Evolutionary conservation across 2,888 invertebrate species (phyloP).

Genomic region (Leucoma salicis): DNA sequence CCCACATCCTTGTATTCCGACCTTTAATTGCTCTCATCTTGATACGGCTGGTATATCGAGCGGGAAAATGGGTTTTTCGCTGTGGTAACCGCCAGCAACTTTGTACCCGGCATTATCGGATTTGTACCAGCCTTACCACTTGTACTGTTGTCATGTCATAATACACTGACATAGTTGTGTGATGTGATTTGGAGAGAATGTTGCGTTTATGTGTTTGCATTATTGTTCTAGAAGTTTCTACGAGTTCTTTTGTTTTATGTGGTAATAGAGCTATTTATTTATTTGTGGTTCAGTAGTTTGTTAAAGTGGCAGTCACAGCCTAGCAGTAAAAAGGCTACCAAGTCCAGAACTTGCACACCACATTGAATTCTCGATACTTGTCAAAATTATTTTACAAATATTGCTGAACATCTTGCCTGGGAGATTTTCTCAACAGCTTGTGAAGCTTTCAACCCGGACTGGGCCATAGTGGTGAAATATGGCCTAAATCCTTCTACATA

Average conservation of each 20-base stretch:
- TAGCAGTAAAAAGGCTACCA: too few species aligned
- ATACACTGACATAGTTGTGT: conserved; percentile 20
- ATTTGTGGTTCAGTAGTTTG: too few species aligned
- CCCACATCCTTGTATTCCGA: conserved; percentile 42
- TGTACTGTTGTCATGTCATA: conserved; percentile 20
- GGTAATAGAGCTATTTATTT: background rate
- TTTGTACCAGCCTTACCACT: conserved; percentile 47
- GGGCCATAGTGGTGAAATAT: too few species aligned
- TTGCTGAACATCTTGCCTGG: too few species aligned
- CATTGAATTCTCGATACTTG: too few species aligned
- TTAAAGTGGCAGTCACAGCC: too few species aligned
- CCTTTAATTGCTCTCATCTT: conserved; percentile 82
- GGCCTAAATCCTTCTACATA: too few species aligned
- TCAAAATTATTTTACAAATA: too few species aligned
- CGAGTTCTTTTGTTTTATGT: background rate
- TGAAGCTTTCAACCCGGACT: too few species aligned
- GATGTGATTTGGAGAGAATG: conserved; percentile 10
- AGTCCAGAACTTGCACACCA: too few species aligned
- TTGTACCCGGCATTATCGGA: conserved; percentile 75
- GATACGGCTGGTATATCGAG: conserved; percentile 81
- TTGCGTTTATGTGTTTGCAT: background rate
- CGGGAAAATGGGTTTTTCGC: conserved; percentile 80
- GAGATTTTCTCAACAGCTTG: too few species aligned
- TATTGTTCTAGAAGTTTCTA: background rate
- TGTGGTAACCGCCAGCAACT: conserved; percentile 71